A percentile compares a stretch with the other conserved stretches of the same genome.
phyloP scores from a whole-genome alignment of 2,888 invertebrate species.

The Pyrochroa serraticornis region DNA sequence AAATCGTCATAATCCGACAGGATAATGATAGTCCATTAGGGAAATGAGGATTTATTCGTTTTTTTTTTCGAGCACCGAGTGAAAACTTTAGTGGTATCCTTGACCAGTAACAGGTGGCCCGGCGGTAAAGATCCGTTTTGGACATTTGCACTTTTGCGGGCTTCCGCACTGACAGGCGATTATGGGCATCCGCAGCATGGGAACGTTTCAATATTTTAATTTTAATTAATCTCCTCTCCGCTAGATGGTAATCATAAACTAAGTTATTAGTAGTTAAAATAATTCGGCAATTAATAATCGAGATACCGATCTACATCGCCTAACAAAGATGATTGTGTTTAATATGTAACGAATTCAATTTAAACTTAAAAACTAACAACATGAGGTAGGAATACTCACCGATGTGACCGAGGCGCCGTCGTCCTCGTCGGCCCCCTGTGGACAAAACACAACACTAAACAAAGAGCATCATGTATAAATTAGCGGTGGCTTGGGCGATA shows the following conservation, averaged over 20 bases:
- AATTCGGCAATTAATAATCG: conserved; percentile 44
- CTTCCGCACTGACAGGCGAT: background rate
- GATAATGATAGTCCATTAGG: background rate
- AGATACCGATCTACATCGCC: conserved; percentile 36
- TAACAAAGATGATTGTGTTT: conserved; percentile 28
- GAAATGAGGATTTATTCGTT: background rate
- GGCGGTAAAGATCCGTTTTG: too few species aligned
- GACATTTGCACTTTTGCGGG: too few species aligned
- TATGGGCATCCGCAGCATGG: background rate
- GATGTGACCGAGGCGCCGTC: conserved; percentile 73
- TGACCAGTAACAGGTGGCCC: too few species aligned
- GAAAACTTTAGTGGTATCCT: too few species aligned
- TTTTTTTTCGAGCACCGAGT: background rate
- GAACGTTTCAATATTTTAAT: conserved; percentile 29
- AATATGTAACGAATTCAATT: conserved; percentile 32
- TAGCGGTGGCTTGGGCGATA: conserved; percentile 53
- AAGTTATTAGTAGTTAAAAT: conserved; percentile 41
- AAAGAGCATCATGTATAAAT: conserved; percentile 58
- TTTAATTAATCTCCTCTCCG: conserved; percentile 24
- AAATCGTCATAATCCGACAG: too few species aligned
- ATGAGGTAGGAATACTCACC: conserved; percentile 63
- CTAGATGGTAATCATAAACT: conserved; percentile 39
- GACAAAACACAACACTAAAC: conserved; percentile 59
- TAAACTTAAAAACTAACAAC: conserved; percentile 12
- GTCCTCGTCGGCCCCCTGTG: conserved; percentile 74